Conservation (phyloP, 2,888 invertebrate species). For the Cryptosula pallasiana region DNA sequence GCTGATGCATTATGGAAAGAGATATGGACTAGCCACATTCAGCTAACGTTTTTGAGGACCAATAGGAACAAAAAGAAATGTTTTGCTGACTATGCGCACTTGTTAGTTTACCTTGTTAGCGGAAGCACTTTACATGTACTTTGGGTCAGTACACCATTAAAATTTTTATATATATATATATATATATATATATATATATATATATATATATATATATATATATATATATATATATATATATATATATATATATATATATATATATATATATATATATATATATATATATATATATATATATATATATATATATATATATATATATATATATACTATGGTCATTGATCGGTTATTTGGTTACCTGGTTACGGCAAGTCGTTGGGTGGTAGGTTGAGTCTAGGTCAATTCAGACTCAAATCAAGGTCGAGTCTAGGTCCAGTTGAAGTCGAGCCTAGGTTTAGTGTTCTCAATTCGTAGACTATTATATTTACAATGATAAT, state of each 20-base stretch:
- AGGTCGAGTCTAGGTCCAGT: no score
- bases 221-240: slow-evolving; percentile 7
- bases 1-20: no score
- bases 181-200: slow-evolving; percentile 21
- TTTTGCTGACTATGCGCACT: not conserved
- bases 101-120: not conserved
- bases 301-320: not conserved
- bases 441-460: no score
- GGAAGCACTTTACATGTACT: not conserved
- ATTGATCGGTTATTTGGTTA: no score
- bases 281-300: not conserved
- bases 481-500: no score
- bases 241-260: not conserved
- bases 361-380: no score
- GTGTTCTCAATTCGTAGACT: no score
- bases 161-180: slow-evolving; percentile 9
- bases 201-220: slow-evolving; percentile 18
- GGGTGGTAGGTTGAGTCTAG: no score
- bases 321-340: not conserved
- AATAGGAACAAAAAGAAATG: no score
- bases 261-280: not conserved
- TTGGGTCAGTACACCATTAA: not conserved
- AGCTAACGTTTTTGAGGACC: no score
- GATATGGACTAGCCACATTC: no score
- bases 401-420: no score